Base-by-base conservation (phyloP, 2,888 invertebrate genomes). In the Carcina quercana region DNA sequence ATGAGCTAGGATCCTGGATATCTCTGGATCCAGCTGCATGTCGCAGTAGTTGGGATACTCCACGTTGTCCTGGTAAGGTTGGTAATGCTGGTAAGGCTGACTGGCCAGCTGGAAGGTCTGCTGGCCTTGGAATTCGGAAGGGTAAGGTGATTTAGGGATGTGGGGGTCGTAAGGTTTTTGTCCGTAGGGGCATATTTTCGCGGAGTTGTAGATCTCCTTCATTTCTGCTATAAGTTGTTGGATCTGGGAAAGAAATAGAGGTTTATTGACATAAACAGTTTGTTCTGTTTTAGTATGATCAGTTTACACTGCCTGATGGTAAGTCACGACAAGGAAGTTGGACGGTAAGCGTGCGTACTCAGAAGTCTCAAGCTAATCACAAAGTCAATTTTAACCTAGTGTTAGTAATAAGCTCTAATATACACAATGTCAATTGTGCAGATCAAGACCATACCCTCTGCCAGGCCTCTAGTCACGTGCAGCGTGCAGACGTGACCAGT, bases 201-300 rank as follows among this genome's bases (percentile, higher is more conserved):
- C 89, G 11, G 88, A 86, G 37, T 90, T 88, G 71, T 92, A 93
- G 14, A 89, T 84, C 47, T 92, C 92, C 55, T 92, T 92, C 93
- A 94, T 93, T 58, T 92, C 90, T 0, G 89, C 79, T 47, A 93
- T 88, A 17, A 92, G 54, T 52, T 89, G 89, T 49, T 91, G 89
- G 32, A 91, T 86, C 92, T 92, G 70, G n/a, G 2, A 25, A 32
- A 5, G 15, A n/a, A 22, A 30, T 11, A 22, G 8, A 10, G 10
- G 5, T 11, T 19, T 17, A 5, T 17, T 17, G 7, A 17, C 17
- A 5, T 5, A n/a, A n/a, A n/a, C n/a, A n/a, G n/a, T n/a, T n/a
- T n/a, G n/a, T n/a, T n/a, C n/a, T n/a, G n/a, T n/a, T n/a, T n/a
- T n/a, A n/a, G n/a, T n/a, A n/a, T n/a, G n/a, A n/a, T n/a, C n/a